These are phyloP conservation scores for Acrocephalus scirpaceus DNA, from an alignment of 2,797 vertebrate genomes.

Conservation along the genomic window DNA sequence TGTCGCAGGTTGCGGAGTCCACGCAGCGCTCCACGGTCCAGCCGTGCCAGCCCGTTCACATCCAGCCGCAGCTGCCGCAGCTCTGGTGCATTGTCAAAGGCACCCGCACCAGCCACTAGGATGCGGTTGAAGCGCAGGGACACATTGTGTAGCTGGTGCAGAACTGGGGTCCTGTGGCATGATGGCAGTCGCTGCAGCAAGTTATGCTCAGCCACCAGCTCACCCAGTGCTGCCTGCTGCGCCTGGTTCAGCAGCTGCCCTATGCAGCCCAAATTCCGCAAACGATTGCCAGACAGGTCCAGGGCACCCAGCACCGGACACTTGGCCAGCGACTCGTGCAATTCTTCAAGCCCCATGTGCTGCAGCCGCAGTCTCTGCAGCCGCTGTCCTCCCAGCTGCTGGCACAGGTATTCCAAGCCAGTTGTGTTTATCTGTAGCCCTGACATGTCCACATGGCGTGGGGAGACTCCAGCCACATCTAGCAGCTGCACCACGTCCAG, in stretches of 20 bases:
- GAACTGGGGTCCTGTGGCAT: accelerated
- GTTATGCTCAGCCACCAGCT: constrained; percentile 54
- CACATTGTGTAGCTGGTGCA: background rate
- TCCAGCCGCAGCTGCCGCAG: constrained; percentile 78
- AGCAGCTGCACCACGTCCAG: background rate
- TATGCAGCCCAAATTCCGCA: background rate
- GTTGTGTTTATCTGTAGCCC: background rate
- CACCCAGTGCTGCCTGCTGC: accelerated
- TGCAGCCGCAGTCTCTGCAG: background rate
- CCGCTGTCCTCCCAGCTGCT: background rate
- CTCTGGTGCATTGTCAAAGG: background rate
- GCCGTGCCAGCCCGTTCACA: constrained; percentile 81
- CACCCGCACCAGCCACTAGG: background rate
- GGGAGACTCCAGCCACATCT: background rate
- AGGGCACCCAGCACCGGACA: background rate
- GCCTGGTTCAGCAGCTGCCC: background rate
- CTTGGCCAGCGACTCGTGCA: accelerated
- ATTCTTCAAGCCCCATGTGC: background rate
- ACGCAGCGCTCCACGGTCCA: constrained; percentile 71
- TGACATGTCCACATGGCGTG: constrained; percentile 13
- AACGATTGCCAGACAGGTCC: constrained; percentile 51
- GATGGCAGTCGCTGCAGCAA: background rate
- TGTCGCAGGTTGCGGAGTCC: constrained; percentile 74
- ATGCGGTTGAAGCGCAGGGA: constrained; percentile 68
- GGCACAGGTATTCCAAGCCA: background rate